Conservation (phyloP, 2,797 vertebrate genomes). For the Pygocentrus nattereri region DNA sequence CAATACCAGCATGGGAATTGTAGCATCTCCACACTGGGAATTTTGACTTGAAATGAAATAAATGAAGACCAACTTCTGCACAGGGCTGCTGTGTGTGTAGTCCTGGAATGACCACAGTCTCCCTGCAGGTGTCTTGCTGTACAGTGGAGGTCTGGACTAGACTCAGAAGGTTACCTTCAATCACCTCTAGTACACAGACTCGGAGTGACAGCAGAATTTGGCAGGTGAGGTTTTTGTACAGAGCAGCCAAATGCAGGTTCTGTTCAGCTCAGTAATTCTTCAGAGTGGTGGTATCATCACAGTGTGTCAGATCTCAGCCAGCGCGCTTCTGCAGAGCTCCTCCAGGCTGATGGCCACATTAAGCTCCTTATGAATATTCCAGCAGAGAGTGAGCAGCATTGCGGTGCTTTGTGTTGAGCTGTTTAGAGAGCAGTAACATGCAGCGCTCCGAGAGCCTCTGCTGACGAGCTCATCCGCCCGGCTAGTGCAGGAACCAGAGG, state of each 20-base stretch:
- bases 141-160: background rate
- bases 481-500: constrained; percentile 26
- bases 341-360: background rate
- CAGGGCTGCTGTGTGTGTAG: constrained; percentile 5
- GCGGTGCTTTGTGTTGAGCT: background rate
- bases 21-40: too few relatives aligned
- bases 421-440: background rate
- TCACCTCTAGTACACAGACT: background rate
- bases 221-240: too few relatives aligned
- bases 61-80: background rate
- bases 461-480: background rate
- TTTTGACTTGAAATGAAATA: too few relatives aligned
- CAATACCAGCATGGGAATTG: too few relatives aligned
- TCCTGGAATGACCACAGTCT: constrained; percentile 35
- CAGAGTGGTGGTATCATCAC: too few relatives aligned
- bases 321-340: background rate
- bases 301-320: background rate
- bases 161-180: background rate
- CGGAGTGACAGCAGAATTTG: background rate
- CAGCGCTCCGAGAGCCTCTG: background rate
- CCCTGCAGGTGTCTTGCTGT: background rate
- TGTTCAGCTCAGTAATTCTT: too few relatives aligned
- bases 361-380: background rate
- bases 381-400: background rate
- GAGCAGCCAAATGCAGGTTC: background rate